Evolutionary conservation across 2,888 invertebrate genomes (phyloP), one percentile per base, ranked within the genome.

Genomic region (Colostygia pectinataria): DNA sequence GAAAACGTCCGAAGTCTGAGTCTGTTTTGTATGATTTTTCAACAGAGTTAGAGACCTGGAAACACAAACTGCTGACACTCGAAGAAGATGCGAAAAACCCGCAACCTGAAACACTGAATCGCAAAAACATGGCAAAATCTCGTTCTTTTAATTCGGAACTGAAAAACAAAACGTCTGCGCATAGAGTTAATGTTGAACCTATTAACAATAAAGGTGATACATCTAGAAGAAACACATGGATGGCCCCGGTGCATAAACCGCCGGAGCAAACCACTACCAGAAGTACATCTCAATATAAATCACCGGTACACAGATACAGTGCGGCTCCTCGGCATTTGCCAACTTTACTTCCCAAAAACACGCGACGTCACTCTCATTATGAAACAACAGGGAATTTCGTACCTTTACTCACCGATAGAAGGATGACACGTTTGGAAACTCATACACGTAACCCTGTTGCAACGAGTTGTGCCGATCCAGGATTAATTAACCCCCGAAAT

Each of bases 301-400:
- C 44, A 15, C 12, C 29, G 10, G 44, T 24, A 24, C 45, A 37
- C 0, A 41, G 51, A 23, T 45, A 36, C 10, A 37, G 45, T 18
- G 10, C 37, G 1, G 29, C 41, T 8, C 52, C 42, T 13, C 46
- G 52, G 1, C 42, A 46, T 8, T 25, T 52, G n/a, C 52, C 52
- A 3, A 29, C 41, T 18, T 24, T 46, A 29, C 46, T 23, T n/a
- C 18, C 10, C 2, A 38, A 4, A 31, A 36, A 28, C 9, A 23
- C 9, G 2, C 41, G 41, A 42, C 46, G 46, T 13, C 45, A 46
- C 29, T 52, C 51, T 8, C 46, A 52, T 20, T 52, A 52, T 12
- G 46, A 46, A 24, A 42, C 46, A 10, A 29, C 52, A n/a, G 42
- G 38, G 1, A 43, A 52, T 33, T 46, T 46, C 12, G 14, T 46